These are phyloP conservation scores for Heterodera schachtii DNA, from an alignment of 1,140 invertebrate species.

Conservation along the genomic window DNA sequence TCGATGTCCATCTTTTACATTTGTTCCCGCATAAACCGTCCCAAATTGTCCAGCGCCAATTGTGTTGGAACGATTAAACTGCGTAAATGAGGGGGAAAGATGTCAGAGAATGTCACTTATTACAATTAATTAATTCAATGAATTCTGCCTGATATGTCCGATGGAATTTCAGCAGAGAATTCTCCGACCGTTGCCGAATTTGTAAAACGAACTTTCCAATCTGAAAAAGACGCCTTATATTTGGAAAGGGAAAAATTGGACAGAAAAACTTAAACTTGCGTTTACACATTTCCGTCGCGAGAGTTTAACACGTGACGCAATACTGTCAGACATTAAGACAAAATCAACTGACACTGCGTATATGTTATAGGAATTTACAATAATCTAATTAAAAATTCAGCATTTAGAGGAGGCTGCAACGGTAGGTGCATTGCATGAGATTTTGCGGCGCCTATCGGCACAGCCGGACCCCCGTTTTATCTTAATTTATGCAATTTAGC, in stretches of 20 bases:
- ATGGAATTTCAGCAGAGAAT: conserved; percentile 58
- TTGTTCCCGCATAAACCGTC: conserved; percentile 85
- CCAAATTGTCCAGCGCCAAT: conserved; percentile 96
- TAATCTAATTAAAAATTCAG: too few species aligned
- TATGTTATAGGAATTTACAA: not conserved
- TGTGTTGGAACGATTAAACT: conserved; percentile 93
- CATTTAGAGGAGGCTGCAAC: too few species aligned
- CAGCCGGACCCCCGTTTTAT: too few species aligned
- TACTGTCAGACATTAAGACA: not conserved
- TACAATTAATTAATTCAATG: not conserved
- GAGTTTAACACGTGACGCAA: not conserved
- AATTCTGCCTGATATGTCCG: conserved; percentile 52
- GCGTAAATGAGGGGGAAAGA: conserved; percentile 63
- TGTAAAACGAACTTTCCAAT: not conserved
- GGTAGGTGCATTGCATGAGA: too few species aligned
- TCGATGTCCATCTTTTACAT: conserved; percentile 72
- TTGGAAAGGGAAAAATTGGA: not conserved
- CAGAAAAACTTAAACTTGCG: not conserved
- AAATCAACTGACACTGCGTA: too few species aligned
- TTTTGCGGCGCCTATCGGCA: too few species aligned
- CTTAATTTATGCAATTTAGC: too few species aligned
- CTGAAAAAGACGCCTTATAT: not conserved
- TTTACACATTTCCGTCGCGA: conserved; percentile 10
- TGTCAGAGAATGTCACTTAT: not conserved
- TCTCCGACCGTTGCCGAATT: conserved; percentile 49